A percentile compares a stretch with the other conserved stretches of the same genome.
These are phyloP conservation scores for Otocyon megalotis DNA, from an alignment of 2,113 vertebrate genomes.

Conservation along the genomic window DNA sequence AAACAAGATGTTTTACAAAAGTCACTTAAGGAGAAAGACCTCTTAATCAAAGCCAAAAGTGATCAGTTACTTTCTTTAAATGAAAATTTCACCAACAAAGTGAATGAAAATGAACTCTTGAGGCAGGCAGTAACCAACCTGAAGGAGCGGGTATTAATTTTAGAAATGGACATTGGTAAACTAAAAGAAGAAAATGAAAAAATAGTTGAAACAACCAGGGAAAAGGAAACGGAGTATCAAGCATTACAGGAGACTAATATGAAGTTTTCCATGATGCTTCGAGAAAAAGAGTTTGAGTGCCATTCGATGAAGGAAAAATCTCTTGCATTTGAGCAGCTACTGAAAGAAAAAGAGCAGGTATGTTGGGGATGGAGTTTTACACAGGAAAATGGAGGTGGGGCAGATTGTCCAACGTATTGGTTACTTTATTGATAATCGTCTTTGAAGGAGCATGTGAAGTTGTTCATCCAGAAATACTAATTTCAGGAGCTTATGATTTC, in stretches of 20 bases:
- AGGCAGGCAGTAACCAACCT: constrained; percentile 98
- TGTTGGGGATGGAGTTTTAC: not conserved
- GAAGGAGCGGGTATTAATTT: constrained; percentile 94
- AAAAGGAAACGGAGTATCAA: constrained; percentile 95
- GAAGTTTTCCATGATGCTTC: constrained; percentile 96
- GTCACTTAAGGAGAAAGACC: constrained; percentile 95
- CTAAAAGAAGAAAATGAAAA: constrained; percentile 97
- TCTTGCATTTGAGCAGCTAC: constrained; percentile 93
- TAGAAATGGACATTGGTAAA: constrained; percentile 94
- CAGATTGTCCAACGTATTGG: not conserved
- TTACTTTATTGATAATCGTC: not conserved
- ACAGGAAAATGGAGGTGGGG: not conserved
- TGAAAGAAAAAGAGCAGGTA: constrained; percentile 97
- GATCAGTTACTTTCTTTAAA: constrained; percentile 93
- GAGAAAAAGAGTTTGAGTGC: constrained; percentile 96
- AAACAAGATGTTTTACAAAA: constrained; percentile 93
- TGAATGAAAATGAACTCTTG: constrained; percentile 96
- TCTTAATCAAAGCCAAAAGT: constrained; percentile 96
- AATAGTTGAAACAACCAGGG: constrained; percentile 88
- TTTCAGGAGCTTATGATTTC: not conserved
- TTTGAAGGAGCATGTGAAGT: not conserved
- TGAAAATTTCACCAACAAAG: constrained; percentile 93
- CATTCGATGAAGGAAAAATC: constrained; percentile 94
- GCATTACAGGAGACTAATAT: constrained; percentile 98
- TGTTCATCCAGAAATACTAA: not conserved